A percentile compares a stretch with the other conserved stretches of the same genome.
phyloP scores from a whole-genome alignment of 2,797 vertebrate genomes.

The Gymnothorax javanicus region DNA sequence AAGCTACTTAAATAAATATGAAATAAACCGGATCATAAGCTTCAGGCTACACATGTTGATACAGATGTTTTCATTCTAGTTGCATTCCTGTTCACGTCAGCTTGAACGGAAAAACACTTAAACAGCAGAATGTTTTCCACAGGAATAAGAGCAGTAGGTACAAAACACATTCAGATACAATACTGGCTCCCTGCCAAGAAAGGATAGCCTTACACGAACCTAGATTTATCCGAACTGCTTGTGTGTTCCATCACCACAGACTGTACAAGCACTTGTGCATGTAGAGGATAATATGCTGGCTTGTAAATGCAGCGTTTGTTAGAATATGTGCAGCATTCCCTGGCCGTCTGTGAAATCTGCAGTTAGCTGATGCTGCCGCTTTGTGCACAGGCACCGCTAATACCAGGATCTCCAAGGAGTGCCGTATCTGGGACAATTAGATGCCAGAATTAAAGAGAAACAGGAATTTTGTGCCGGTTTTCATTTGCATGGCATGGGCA shows the following conservation, averaged over 20 bases:
- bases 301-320: slow-evolving; percentile 18
- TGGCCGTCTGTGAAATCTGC: neutral
- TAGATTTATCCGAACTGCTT: neutral
- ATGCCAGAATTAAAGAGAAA: neutral
- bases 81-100: neutral
- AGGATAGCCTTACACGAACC: neutral
- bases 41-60: neutral
- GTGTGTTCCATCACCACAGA: neutral
- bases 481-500: neutral
- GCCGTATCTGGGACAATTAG: neutral
- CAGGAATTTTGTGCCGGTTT: neutral
- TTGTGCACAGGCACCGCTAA: neutral
- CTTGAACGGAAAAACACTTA: neutral
- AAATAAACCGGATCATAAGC: neutral
- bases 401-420: neutral
- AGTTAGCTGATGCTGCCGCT: slow-evolving; percentile 19
- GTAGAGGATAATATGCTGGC: neutral
- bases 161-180: neutral
- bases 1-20: neutral
- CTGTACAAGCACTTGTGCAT: neutral
- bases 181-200: neutral
- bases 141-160: neutral
- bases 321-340: neutral
- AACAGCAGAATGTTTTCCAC: neutral
- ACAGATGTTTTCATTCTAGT: neutral